phyloP scores from a whole-genome alignment of 2,888 invertebrate species.

The Meiosimyza platycephala region DNA sequence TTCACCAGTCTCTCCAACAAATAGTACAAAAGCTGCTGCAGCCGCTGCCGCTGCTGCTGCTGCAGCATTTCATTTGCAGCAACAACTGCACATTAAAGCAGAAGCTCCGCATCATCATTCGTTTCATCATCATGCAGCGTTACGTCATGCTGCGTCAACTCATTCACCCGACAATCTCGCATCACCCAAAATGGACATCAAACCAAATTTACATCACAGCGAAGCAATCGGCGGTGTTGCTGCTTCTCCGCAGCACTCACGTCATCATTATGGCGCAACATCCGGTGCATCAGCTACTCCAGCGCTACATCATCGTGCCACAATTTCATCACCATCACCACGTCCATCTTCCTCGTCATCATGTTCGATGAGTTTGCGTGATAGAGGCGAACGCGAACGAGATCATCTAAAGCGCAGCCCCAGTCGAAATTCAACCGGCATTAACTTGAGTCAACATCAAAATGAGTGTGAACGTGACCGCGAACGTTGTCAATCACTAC shows the following conservation, averaged over 20 bases:
- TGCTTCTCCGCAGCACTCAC: conserved; percentile 44
- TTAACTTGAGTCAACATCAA: conserved; percentile 51
- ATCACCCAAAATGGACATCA: conserved; percentile 13
- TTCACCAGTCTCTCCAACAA: conserved; percentile 56
- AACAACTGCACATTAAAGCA: conserved; percentile 61
- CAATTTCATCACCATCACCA: conserved; percentile 39
- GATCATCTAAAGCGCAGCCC: conserved; percentile 55
- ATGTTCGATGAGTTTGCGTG: conserved; percentile 42
- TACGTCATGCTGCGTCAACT: conserved; percentile 40
- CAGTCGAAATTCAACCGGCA: conserved; percentile 49
- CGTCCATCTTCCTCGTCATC: conserved; percentile 43
- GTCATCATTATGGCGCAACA: conserved; percentile 36
- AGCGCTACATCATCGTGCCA: conserved; percentile 1
- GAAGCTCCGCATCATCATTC: conserved; percentile 60
- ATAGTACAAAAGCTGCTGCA: conserved; percentile 50
- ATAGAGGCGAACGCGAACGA: conserved; percentile 42
- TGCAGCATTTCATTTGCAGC: conserved; percentile 62
- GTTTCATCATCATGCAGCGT: conserved; percentile 48
- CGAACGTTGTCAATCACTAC: conserved; percentile 33
- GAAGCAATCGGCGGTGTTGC: conserved; percentile 42
- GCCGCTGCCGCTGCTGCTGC: conserved; percentile 55
- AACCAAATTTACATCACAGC: conserved; percentile 47
- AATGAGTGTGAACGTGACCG: conserved; percentile 36
- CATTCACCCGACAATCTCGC: conserved; percentile 51
- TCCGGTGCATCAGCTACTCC: conserved; percentile 6